A percentile compares a stretch with the other conserved stretches of the same genome.
These are phyloP conservation scores for Penaeus japonicus DNA, from an alignment of 1,140 invertebrate genomes.

Conservation along the genomic window DNA sequence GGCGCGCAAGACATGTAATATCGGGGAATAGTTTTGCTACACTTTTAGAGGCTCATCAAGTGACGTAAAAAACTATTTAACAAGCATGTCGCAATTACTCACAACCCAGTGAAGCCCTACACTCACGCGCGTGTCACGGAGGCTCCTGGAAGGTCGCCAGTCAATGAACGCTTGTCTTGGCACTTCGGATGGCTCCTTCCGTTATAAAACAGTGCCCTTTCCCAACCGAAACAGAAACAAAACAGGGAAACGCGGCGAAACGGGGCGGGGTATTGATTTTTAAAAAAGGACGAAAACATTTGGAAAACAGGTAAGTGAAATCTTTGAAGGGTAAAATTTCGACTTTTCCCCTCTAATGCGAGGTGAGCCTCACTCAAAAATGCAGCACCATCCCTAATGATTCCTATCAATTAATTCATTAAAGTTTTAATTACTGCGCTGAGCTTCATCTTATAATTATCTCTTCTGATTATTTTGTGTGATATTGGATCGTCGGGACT, in stretches of 20 bases:
- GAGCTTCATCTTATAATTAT: slow-evolving; percentile 47
- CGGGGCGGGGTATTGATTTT: neutral
- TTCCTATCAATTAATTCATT: slow-evolving; percentile 56
- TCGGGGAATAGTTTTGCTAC: neutral
- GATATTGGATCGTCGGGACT: slow-evolving; percentile 31
- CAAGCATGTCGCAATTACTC: slow-evolving; percentile 42
- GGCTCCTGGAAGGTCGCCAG: too few species aligned
- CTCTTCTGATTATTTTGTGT: slow-evolving; percentile 47
- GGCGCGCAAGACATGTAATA: slow-evolving; percentile 3
- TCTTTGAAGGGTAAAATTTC: slow-evolving; percentile 40
- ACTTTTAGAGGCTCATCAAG: slow-evolving; percentile 6
- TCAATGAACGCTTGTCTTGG: too few species aligned
- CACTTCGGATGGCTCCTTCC: too few species aligned
- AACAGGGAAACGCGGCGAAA: neutral
- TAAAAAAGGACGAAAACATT: neutral
- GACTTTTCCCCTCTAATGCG: slow-evolving; percentile 28
- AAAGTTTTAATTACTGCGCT: slow-evolving; percentile 54
- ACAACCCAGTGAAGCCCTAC: neutral
- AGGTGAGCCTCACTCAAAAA: slow-evolving; percentile 25
- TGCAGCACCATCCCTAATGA: slow-evolving; percentile 51
- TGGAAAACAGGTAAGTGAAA: neutral
- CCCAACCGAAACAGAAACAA: too few species aligned
- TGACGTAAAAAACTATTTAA: slow-evolving; percentile 36
- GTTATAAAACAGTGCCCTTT: too few species aligned
- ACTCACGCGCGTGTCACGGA: neutral